These are phyloP conservation scores for Noctua comes DNA, from an alignment of 2,888 invertebrate genomes.

Conservation along the genomic window DNA sequence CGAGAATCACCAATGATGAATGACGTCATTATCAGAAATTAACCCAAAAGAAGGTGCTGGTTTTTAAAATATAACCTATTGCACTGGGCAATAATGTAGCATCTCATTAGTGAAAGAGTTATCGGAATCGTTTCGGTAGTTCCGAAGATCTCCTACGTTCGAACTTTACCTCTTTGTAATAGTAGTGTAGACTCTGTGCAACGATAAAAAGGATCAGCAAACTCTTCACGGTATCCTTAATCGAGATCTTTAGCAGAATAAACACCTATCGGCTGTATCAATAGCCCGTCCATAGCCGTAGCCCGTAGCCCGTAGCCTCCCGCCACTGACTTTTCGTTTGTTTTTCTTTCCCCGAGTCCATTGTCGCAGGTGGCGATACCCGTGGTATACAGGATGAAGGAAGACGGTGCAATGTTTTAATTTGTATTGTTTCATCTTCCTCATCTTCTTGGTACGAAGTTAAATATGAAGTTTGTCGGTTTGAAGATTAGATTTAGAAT, in stretches of 20 bases:
- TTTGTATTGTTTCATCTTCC: background rate
- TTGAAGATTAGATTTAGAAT: background rate
- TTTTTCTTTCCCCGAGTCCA: slow-evolving; percentile 62
- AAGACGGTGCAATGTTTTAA: slow-evolving; percentile 28
- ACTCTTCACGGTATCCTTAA: slow-evolving; percentile 20
- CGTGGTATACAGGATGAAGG: slow-evolving; percentile 47
- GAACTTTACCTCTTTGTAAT: background rate
- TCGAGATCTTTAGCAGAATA: slow-evolving; percentile 43
- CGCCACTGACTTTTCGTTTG: slow-evolving; percentile 60
- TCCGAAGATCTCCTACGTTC: background rate
- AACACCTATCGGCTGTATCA: slow-evolving; percentile 40
- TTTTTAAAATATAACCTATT: too few relatives aligned
- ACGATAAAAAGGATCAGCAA: slow-evolving; percentile 7
- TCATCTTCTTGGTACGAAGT: background rate
- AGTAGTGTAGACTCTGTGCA: background rate
- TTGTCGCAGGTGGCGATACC: slow-evolving; percentile 65
- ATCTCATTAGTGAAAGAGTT: background rate
- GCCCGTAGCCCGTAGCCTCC: slow-evolving; percentile 4
- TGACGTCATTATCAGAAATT: background rate
- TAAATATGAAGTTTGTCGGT: background rate
- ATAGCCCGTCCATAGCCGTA: slow-evolving; percentile 22
- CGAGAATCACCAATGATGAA: background rate
- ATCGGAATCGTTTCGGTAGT: background rate
- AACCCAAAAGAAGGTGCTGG: too few relatives aligned
- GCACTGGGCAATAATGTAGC: too few relatives aligned